These are phyloP conservation scores for Poecilia latipinna DNA, from an alignment of 2,113 vertebrate genomes.

Conservation along the genomic window DNA sequence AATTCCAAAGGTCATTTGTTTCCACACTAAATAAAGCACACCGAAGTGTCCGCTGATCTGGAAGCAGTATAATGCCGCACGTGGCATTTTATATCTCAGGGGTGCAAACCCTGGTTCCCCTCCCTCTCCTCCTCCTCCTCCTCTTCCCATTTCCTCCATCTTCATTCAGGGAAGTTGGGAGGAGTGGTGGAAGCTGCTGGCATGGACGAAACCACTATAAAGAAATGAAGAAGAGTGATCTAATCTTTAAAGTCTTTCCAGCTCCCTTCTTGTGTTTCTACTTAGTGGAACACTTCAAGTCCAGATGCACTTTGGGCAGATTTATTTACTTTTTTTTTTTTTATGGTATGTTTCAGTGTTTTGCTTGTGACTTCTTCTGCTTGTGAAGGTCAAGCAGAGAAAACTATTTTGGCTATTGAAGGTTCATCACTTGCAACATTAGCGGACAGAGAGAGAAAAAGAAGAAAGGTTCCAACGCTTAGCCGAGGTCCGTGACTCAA, in stretches of 20 bases:
- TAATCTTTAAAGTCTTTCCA: not conserved
- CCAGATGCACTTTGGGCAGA: not conserved
- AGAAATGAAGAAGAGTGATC: not conserved
- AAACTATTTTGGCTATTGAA: too few species aligned
- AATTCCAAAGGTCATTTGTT: not conserved
- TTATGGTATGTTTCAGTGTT: too few species aligned
- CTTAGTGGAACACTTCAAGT: not conserved
- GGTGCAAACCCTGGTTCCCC: too few species aligned
- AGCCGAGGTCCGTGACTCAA: not conserved
- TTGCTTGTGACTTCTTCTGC: too few species aligned
- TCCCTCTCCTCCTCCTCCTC: not conserved
- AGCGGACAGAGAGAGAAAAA: too few species aligned
- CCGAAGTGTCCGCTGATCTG: not conserved
- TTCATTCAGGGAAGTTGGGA: not conserved
- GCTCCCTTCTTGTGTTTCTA: not conserved
- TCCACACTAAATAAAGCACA: not conserved
- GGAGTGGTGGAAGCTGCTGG: not conserved
- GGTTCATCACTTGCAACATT: too few species aligned
- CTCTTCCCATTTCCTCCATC: not conserved
- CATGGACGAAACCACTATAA: not conserved
- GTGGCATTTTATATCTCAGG: too few species aligned
- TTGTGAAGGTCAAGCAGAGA: too few species aligned
- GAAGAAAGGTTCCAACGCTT: too few species aligned
- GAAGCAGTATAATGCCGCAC: not conserved
- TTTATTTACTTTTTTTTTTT: too few species aligned